phyloP scores from a whole-genome alignment of 2,797 vertebrate genomes.

The Xiphorhynchus erythropygius region DNA sequence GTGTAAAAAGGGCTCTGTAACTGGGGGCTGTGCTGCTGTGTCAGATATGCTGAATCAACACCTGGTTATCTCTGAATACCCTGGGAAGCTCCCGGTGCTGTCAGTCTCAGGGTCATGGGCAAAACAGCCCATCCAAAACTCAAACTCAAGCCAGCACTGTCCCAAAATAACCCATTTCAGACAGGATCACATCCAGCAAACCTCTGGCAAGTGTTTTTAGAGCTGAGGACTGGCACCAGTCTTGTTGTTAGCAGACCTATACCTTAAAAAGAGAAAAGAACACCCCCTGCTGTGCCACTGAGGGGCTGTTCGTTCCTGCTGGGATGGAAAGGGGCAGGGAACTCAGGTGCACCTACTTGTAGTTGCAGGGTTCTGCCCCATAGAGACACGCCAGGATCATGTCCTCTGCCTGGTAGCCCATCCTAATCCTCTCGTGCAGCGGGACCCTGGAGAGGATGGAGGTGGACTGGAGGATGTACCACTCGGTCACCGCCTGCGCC shows the following conservation, averaged over 20 bases:
- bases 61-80: background rate
- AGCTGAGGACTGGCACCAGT: background rate
- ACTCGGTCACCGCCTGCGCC: slow-evolving; percentile 76
- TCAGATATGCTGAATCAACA: background rate
- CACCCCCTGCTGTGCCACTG: accelerated
- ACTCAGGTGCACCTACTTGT: slow-evolving; percentile 64
- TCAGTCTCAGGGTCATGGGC: accelerated
- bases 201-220: background rate
- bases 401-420: slow-evolving; percentile 77
- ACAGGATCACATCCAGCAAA: background rate
- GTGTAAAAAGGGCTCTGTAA: background rate
- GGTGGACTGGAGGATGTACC: slow-evolving; percentile 81
- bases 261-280: background rate
- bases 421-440: slow-evolving; percentile 47
- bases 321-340: background rate
- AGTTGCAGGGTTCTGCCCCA: slow-evolving; percentile 76
- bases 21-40: background rate
- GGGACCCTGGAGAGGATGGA: slow-evolving; percentile 77
- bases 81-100: background rate
- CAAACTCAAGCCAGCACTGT: background rate
- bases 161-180: background rate
- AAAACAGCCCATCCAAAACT: background rate
- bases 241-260: background rate
- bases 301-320: accelerated
- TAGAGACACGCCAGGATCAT: slow-evolving; percentile 82